Percentiles rank a stretch among this genome's conserved stretches.
Evolutionary conservation across 2,888 invertebrate genomes (phyloP).

Genomic region (Yponomeuta malinellus): DNA sequence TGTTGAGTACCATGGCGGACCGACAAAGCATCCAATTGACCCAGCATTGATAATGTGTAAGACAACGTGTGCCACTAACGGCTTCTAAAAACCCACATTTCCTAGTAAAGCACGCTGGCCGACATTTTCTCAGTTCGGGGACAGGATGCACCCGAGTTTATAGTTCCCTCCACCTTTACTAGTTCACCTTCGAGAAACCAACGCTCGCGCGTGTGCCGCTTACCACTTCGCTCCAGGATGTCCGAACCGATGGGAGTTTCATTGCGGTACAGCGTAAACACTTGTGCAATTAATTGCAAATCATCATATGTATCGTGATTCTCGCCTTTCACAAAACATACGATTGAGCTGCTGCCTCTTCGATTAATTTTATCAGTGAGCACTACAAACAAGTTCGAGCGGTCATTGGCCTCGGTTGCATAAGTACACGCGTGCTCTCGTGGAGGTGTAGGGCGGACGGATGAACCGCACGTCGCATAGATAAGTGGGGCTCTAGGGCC

Average conservation of each 20-base stretch:
- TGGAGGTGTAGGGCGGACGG: conserved; percentile 46
- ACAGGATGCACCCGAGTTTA: conserved; percentile 51
- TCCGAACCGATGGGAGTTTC: background rate
- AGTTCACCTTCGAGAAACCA: background rate
- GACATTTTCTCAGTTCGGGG: conserved; percentile 53
- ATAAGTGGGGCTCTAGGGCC: conserved; percentile 71
- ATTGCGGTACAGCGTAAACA: background rate
- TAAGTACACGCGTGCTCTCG: conserved; percentile 48
- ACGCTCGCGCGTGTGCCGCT: too few relatives aligned
- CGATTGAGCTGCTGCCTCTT: conserved; percentile 29
- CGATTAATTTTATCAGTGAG: conserved; percentile 41
- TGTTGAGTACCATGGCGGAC: conserved; percentile 38
- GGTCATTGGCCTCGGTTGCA: conserved; percentile 62
- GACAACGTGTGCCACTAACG: conserved; percentile 57
- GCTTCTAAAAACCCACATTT: conserved; percentile 68
- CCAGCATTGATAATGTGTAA: conserved; percentile 50
- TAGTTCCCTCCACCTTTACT: conserved; percentile 14
- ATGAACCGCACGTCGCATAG: conserved; percentile 31
- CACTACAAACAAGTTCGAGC: conserved; percentile 40
- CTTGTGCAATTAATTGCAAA: conserved; percentile 23
- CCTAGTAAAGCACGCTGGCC: conserved; percentile 61
- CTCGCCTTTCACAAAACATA: conserved; percentile 43
- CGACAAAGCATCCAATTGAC: conserved; percentile 49
- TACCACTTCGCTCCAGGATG: background rate
- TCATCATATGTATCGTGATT: conserved; percentile 22